phyloP scores from a whole-genome alignment of 1,140 invertebrate genomes.

The Heliothis virescens region DNA sequence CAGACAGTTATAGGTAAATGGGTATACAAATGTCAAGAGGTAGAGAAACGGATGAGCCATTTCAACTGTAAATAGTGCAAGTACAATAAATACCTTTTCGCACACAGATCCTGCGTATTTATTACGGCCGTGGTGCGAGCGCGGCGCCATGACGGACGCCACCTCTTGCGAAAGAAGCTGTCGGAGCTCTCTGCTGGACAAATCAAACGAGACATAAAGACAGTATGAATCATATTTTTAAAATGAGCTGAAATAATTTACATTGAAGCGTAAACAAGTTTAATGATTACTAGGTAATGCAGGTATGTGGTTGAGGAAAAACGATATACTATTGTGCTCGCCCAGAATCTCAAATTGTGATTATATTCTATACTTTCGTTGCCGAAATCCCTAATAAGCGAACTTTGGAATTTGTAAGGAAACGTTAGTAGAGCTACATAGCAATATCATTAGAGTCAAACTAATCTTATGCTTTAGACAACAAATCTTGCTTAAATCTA shows the following conservation, averaged over 20 bases:
- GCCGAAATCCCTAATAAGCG: no score
- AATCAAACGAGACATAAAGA: constrained; percentile 45
- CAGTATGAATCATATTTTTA: not conserved
- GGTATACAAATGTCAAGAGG: not conserved
- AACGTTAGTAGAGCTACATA: no score
- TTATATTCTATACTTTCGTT: no score
- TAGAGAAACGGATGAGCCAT: not conserved
- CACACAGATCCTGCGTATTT: constrained; percentile 96
- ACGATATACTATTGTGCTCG: no score
- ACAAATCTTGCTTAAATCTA: no score
- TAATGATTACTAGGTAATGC: no score
- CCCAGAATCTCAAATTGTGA: no score
- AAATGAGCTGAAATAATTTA: not conserved
- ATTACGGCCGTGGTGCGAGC: constrained; percentile 94
- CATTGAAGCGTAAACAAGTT: no score
- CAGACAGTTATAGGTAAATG: not conserved
- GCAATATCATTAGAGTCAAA: no score
- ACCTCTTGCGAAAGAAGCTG: constrained; percentile 96
- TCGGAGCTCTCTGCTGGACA: constrained; percentile 96
- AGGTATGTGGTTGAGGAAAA: no score
- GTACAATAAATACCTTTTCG: constrained; percentile 92
- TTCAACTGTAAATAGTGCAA: not conserved
- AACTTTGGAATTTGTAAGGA: no score
- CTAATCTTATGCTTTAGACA: no score
- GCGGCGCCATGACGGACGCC: constrained; percentile 95